Evolutionary conservation across 2,888 invertebrate genomes (phyloP).

Genomic region (Euzophera pinguis): DNA sequence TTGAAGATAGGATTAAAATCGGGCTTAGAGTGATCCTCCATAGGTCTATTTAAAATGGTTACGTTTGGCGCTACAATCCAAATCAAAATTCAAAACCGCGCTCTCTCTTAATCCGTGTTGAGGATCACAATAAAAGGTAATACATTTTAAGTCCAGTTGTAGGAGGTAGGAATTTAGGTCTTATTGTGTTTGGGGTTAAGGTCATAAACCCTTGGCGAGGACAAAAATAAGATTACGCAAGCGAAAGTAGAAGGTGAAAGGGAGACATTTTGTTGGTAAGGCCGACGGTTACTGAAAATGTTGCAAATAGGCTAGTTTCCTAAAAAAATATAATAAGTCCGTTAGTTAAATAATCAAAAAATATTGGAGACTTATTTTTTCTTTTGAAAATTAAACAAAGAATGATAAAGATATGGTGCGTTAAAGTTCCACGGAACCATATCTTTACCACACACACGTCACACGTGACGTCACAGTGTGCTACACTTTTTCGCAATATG

Average conservation of each 20-base stretch:
- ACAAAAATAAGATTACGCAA: slow-evolving; percentile 76
- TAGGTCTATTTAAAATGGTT: slow-evolving; percentile 66
- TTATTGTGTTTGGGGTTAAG: slow-evolving; percentile 41
- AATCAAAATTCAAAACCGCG: slow-evolving; percentile 81
- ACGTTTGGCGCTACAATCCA: slow-evolving; percentile 66
- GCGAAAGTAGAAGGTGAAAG: slow-evolving; percentile 80
- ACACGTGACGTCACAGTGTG: too few relatives aligned
- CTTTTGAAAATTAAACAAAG: too few relatives aligned
- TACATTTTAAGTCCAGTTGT: slow-evolving; percentile 70
- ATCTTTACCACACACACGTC: too few relatives aligned
- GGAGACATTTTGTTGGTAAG: slow-evolving; percentile 73
- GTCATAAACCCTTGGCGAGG: slow-evolving; percentile 44
- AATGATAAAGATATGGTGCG: too few relatives aligned
- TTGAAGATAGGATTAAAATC: slow-evolving; percentile 40
- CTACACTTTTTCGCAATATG: too few relatives aligned
- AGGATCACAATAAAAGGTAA: slow-evolving; percentile 80
- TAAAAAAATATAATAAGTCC: too few relatives aligned
- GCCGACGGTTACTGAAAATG: slow-evolving; percentile 31
- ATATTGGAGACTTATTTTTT: too few relatives aligned
- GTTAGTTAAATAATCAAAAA: too few relatives aligned
- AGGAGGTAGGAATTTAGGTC: slow-evolving; percentile 41
- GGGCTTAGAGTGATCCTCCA: slow-evolving; percentile 52
- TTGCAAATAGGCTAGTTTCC: slow-evolving; percentile 18
- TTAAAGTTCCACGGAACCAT: too few relatives aligned
- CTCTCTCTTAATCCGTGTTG: slow-evolving; percentile 79